phyloP scores from a whole-genome alignment of 1,140 invertebrate species.

The Zaprionus nigranus region DNA sequence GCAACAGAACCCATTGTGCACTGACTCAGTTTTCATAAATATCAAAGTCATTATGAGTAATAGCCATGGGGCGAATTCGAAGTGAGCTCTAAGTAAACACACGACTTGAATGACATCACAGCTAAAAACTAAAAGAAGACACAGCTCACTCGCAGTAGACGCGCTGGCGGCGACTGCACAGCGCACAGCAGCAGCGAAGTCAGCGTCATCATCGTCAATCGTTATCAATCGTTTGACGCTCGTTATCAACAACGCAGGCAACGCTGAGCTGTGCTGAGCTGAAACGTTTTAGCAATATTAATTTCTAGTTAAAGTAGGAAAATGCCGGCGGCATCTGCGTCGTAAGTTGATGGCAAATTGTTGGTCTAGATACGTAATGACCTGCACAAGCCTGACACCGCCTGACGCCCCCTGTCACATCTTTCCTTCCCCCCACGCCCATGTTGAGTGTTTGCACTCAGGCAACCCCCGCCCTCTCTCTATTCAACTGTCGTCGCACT shows the following conservation, averaged over 20 bases:
- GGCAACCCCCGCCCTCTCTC: not conserved
- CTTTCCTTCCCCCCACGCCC: not conserved
- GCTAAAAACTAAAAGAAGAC: slow-evolving; percentile 19
- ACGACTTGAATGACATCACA: slow-evolving; percentile 31
- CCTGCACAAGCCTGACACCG: slow-evolving; percentile 14
- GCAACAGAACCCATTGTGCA: not conserved
- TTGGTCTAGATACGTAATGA: slow-evolving; percentile 57
- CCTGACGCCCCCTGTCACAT: not conserved
- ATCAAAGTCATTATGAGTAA: slow-evolving; percentile 36
- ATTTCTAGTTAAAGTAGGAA: slow-evolving; percentile 34
- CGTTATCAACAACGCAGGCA: slow-evolving; percentile 31
- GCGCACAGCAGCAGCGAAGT: not conserved
- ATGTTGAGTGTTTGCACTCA: slow-evolving; percentile 18
- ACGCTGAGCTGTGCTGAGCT: not conserved
- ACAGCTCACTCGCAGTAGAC: slow-evolving; percentile 1
- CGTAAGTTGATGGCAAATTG: slow-evolving; percentile 55
- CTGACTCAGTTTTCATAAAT: slow-evolving; percentile 24
- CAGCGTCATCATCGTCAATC: slow-evolving; percentile 3
- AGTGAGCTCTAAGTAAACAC: not conserved
- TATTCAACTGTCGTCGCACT: not conserved
- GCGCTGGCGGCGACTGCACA: not conserved
- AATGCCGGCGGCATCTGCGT: slow-evolving; percentile 21
- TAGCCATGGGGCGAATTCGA: not conserved
- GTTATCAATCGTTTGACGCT: slow-evolving; percentile 26
- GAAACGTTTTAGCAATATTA: slow-evolving; percentile 59